These are phyloP conservation scores for Scortum barcoo DNA, from an alignment of 2,113 vertebrate species.

Conservation along the genomic window DNA sequence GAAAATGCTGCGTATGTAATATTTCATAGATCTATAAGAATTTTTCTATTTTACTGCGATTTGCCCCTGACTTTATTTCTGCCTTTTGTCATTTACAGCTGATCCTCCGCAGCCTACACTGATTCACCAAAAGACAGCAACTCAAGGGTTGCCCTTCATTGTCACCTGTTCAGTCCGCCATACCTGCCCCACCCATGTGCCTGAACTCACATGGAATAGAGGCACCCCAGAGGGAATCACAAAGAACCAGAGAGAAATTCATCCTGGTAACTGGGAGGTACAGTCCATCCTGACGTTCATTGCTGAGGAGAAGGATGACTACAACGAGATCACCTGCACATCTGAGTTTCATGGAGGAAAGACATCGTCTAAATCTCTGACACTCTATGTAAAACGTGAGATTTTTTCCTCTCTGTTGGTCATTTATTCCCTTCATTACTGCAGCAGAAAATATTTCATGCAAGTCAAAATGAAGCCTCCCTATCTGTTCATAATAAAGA, in stretches of 20 bases:
- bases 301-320: slow-evolving; percentile 58
- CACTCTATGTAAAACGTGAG: slow-evolving; percentile 76
- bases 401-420: background rate
- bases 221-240: accelerated
- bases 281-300: slow-evolving; percentile 64
- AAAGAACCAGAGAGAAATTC: slow-evolving; percentile 28
- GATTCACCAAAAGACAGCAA: background rate
- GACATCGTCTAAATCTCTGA: accelerated
- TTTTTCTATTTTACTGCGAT: background rate
- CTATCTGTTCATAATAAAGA: too few species aligned
- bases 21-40: background rate
- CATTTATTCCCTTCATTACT: too few species aligned
- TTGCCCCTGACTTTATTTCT: background rate
- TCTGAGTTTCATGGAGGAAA: slow-evolving; percentile 8
- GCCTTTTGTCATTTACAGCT: slow-evolving; percentile 37
- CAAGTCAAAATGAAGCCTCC: too few species aligned
- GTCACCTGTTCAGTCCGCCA: slow-evolving; percentile 71
- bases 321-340: slow-evolving; percentile 58
- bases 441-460: too few species aligned
- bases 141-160: slow-evolving; percentile 30
- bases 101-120: slow-evolving; percentile 20
- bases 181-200: slow-evolving; percentile 66
- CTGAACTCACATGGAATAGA: slow-evolving; percentile 71
- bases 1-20: slow-evolving; percentile 48
- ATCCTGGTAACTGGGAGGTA: slow-evolving; percentile 64